phyloP scores from a whole-genome alignment of 2,113 vertebrate species.

The Carassius gibelio region DNA sequence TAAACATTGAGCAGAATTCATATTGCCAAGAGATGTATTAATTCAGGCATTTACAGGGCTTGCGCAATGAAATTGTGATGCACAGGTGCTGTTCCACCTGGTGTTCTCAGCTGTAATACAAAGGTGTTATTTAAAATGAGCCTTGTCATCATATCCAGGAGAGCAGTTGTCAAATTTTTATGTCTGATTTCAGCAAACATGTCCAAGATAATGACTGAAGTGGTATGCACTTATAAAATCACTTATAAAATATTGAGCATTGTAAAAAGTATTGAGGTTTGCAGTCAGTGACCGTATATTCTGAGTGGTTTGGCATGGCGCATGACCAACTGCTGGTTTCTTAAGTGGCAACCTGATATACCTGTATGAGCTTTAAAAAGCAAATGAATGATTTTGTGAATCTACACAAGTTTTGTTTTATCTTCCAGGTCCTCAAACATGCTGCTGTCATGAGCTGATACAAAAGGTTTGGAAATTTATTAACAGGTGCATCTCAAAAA shows the following conservation, averaged over 20 bases:
- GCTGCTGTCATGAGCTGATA: constrained; percentile 67
- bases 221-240: constrained; percentile 33
- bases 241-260: neutral
- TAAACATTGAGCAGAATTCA: neutral
- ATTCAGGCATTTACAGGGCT: neutral
- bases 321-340: neutral
- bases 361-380: neutral
- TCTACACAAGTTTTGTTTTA: neutral
- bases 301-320: neutral
- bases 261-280: neutral
- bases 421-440: constrained; percentile 53
- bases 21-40: neutral
- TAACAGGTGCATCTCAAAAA: no score
- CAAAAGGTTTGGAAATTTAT: constrained; percentile 64
- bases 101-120: neutral
- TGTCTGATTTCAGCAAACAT: constrained; percentile 56
- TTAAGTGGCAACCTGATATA: neutral
- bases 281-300: neutral
- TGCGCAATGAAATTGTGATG: neutral
- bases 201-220: constrained; percentile 5
- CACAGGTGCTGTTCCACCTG: constrained; percentile 38
- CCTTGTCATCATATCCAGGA: constrained; percentile 28
- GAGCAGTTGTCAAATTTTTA: constrained; percentile 14
- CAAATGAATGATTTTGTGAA: neutral
- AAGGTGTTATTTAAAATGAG: constrained; percentile 43